These are phyloP conservation scores for Fundulus diaphanus DNA, from an alignment of 2,797 vertebrate genomes.

Conservation along the genomic window DNA sequence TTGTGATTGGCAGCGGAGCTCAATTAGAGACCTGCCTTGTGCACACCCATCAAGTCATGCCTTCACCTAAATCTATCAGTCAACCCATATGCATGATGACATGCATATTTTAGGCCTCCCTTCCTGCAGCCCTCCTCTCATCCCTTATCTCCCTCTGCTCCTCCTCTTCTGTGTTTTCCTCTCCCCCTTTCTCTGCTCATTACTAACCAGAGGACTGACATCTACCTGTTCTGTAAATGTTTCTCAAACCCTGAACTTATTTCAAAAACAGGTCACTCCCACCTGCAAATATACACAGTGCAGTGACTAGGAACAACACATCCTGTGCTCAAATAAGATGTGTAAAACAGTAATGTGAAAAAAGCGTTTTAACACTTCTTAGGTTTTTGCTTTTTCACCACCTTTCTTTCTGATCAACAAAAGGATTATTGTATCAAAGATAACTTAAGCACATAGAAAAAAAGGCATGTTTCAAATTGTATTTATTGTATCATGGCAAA, in stretches of 20 bases:
- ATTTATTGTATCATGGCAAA: neutral
- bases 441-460: neutral
- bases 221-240: constrained; percentile 51
- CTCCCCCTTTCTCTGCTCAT: constrained; percentile 43
- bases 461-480: neutral
- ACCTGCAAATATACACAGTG: constrained; percentile 35
- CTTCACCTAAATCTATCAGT: constrained; percentile 73
- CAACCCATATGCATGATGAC: constrained; percentile 63
- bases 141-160: constrained; percentile 45
- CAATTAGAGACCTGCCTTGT: constrained; percentile 65
- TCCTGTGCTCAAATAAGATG: constrained; percentile 8
- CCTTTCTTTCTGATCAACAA: neutral
- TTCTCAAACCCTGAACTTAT: constrained; percentile 49
- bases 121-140: constrained; percentile 42
- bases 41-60: constrained; percentile 56
- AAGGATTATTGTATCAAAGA: neutral
- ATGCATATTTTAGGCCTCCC: constrained; percentile 71
- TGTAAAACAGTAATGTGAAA: neutral
- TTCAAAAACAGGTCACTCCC: constrained; percentile 54
- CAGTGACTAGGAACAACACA: constrained; percentile 5
- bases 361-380: neutral
- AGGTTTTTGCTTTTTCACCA: neutral
- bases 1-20: constrained; percentile 71
- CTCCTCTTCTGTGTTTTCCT: constrained; percentile 52
- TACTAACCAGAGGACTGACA: constrained; percentile 54